Conservation (phyloP, 1,140 invertebrate species). For the Lithobius niger region DNA sequence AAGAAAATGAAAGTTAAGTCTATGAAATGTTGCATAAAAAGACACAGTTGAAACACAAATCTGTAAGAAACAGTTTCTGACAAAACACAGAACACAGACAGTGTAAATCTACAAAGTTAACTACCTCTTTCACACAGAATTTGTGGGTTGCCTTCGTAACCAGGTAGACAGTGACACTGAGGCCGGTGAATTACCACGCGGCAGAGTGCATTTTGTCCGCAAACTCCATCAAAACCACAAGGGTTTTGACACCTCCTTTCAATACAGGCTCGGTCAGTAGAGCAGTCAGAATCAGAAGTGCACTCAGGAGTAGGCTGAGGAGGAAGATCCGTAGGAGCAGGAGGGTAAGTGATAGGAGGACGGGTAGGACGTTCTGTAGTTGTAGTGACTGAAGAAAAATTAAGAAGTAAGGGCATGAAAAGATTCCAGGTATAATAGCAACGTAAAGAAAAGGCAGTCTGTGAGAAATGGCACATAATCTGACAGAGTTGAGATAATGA, state of each 20-base stretch:
- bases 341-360: slow-evolving; percentile 30
- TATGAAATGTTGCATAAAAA: background rate
- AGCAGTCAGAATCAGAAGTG: slow-evolving; percentile 49
- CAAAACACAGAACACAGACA: too few species aligned
- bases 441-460: background rate
- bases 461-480: background rate
- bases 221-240: slow-evolving; percentile 22
- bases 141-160: slow-evolving; percentile 19
- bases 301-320: slow-evolving; percentile 33
- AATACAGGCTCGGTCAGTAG: slow-evolving; percentile 32
- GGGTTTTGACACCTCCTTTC: slow-evolving; percentile 27
- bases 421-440: background rate
- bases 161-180: slow-evolving; percentile 17
- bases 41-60: background rate
- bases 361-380: background rate
- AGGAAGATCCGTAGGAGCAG: slow-evolving; percentile 25
- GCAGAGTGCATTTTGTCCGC: slow-evolving; percentile 36
- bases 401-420: slow-evolving; percentile 7
- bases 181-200: slow-evolving; percentile 21
- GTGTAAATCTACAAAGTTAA: too few species aligned
- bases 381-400: background rate
- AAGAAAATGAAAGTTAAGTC: background rate
- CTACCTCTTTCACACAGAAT: slow-evolving; percentile 20
- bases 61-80: too few species aligned
- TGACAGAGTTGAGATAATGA: background rate